Conservation (phyloP, 1,140 invertebrate genomes). For the Drosophila quadrilineata region DNA sequence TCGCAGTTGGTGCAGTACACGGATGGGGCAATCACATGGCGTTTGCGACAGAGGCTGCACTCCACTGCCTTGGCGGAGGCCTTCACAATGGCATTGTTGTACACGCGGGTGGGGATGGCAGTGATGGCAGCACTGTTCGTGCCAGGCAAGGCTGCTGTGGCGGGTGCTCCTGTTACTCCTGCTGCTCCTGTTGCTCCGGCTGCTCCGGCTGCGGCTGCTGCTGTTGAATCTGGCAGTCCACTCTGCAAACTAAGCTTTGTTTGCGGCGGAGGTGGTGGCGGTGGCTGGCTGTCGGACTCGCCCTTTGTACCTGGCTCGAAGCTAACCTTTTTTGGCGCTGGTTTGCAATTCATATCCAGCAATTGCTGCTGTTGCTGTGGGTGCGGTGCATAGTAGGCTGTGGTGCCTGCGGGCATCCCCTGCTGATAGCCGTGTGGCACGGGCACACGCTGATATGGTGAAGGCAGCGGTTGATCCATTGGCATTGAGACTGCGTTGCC, state of each 20-base stretch:
- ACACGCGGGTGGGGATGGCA: constrained; percentile 61
- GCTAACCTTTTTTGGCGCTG: constrained; percentile 85
- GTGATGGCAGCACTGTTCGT: constrained; percentile 21
- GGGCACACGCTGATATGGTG: constrained; percentile 83
- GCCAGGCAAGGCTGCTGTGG: too few relatives aligned
- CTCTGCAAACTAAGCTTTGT: constrained; percentile 52
- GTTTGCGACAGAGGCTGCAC: constrained; percentile 93
- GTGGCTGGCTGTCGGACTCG: constrained; percentile 82
- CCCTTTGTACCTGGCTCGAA: constrained; percentile 86
- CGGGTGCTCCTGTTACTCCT: not conserved
- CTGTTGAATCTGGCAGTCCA: constrained; percentile 37
- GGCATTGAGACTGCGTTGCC: constrained; percentile 31
- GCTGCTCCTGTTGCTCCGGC: not conserved
- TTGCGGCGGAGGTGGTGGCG: constrained; percentile 35
- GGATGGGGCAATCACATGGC: constrained; percentile 87
- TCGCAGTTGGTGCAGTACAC: constrained; percentile 94
- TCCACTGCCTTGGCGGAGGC: constrained; percentile 82
- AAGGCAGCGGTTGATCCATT: constrained; percentile 40
- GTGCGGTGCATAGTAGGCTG: constrained; percentile 44
- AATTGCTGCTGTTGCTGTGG: constrained; percentile 42
- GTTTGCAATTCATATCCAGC: constrained; percentile 63
- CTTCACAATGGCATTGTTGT: constrained; percentile 82
- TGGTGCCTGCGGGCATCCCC: constrained; percentile 71
- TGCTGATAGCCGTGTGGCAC: constrained; percentile 82
- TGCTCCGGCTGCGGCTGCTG: not conserved